These are phyloP conservation scores for Dorcus hopei DNA, from an alignment of 2,888 invertebrate genomes.

Conservation along the genomic window DNA sequence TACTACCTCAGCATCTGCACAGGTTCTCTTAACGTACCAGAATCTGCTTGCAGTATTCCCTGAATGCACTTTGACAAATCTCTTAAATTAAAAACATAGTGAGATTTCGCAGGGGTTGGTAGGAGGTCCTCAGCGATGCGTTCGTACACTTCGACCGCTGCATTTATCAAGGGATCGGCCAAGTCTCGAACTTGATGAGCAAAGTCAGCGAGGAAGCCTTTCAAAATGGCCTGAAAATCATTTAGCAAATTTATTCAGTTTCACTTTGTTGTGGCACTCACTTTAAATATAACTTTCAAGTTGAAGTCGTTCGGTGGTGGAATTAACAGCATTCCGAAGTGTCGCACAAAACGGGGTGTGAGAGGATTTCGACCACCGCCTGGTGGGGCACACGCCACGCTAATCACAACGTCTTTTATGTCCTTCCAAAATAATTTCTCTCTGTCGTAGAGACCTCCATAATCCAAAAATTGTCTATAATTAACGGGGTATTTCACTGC, in stretches of 20 bases:
- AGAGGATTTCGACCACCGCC: slow-evolving; percentile 87
- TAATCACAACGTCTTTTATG: slow-evolving; percentile 77
- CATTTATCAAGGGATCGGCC: slow-evolving; percentile 71
- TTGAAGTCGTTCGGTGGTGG: slow-evolving; percentile 76
- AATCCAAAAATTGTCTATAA: slow-evolving; percentile 68
- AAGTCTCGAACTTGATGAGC: slow-evolving; percentile 64
- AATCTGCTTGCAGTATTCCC: slow-evolving; percentile 82
- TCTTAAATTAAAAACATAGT: slow-evolving; percentile 89
- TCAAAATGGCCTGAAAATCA: slow-evolving; percentile 58
- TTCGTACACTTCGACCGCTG: slow-evolving; percentile 80
- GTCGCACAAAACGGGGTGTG: slow-evolving; percentile 79
- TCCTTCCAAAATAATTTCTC: slow-evolving; percentile 87
- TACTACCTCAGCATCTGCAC: slow-evolving; percentile 64
- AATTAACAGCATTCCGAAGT: slow-evolving; percentile 83
- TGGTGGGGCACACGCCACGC: slow-evolving; percentile 85
- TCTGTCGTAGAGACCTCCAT: slow-evolving; percentile 80
- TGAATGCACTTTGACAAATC: slow-evolving; percentile 89
- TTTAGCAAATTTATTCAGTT: too few relatives aligned
- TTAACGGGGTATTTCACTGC: neutral
- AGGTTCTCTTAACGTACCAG: slow-evolving; percentile 62
- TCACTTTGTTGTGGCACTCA: slow-evolving; percentile 26
- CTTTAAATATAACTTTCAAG: slow-evolving; percentile 74
- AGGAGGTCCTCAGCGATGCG: slow-evolving; percentile 75
- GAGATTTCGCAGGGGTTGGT: slow-evolving; percentile 89
- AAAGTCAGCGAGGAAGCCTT: slow-evolving; percentile 78